Conservation (phyloP, 2,888 invertebrate species). For the Campopleginae sp. region DNA sequence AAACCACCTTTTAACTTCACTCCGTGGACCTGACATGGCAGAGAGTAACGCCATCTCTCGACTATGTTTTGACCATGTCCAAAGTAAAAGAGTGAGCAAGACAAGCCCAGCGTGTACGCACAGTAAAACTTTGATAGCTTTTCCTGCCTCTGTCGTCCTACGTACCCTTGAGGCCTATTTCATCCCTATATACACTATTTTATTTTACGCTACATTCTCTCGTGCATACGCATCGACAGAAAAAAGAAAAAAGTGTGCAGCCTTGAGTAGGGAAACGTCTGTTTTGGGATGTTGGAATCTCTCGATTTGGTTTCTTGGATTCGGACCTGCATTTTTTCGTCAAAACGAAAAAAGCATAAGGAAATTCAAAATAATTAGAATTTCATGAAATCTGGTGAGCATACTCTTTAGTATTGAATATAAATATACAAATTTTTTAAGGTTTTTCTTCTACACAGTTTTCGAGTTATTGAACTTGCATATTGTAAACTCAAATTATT, state of each 20-base stretch:
- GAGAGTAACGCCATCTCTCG: slow-evolving; percentile 49
- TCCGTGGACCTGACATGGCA: slow-evolving; percentile 82
- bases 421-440: too few relatives aligned
- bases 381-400: too few relatives aligned
- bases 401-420: too few relatives aligned
- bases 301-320: neutral
- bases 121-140: slow-evolving; percentile 78
- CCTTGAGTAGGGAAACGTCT: neutral
- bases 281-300: neutral
- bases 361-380: too few relatives aligned
- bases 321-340: neutral
- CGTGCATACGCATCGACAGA: neutral
- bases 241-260: neutral
- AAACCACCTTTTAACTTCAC: slow-evolving; percentile 80
- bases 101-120: slow-evolving; percentile 59
- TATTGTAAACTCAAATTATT: too few relatives aligned
- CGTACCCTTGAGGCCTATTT: slow-evolving; percentile 69
- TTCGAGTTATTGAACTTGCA: too few relatives aligned
- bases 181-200: slow-evolving; percentile 48
- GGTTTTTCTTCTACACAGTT: too few relatives aligned
- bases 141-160: slow-evolving; percentile 58
- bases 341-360: too few relatives aligned
- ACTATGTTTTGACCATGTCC: slow-evolving; percentile 1
- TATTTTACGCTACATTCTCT: slow-evolving; percentile 6
- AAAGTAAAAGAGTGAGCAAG: slow-evolving; percentile 32